Conservation (phyloP, 2,888 invertebrate genomes). For the Esperia sulphurella region DNA sequence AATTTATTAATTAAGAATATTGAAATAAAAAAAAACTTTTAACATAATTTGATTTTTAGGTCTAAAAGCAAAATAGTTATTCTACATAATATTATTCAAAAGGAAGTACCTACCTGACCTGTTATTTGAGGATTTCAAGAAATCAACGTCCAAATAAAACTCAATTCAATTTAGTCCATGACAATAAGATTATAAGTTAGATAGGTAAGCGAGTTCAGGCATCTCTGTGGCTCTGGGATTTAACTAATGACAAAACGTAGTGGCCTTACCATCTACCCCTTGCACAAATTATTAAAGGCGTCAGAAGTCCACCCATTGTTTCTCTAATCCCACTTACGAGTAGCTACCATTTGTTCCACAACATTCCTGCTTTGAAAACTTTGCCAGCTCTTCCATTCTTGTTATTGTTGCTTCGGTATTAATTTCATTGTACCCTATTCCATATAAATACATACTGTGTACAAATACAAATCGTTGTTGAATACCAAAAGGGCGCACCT, state of each 20-base stretch:
- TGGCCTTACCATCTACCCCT: conserved; percentile 6
- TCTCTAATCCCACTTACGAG: conserved; percentile 29
- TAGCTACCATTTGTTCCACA: conserved; percentile 24
- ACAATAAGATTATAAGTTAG: not conserved
- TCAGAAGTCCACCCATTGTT: conserved; percentile 35
- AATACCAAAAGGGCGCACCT: too few species aligned
- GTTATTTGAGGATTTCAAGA: too few species aligned
- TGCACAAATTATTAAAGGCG: conserved; percentile 40
- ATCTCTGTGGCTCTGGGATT: not conserved
- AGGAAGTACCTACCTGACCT: too few species aligned
- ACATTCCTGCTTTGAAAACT: conserved; percentile 24
- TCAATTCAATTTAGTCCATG: not conserved
- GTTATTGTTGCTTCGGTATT: conserved; percentile 12
- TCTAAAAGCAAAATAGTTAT: too few species aligned
- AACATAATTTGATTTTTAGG: too few species aligned
- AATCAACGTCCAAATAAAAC: not conserved
- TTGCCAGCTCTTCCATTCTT: conserved; percentile 21
- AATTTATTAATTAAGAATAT: too few species aligned
- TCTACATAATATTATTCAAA: too few species aligned
- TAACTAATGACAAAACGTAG: not conserved
- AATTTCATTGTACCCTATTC: not conserved
- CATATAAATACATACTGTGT: not conserved
- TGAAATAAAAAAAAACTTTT: too few species aligned
- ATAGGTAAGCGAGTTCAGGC: not conserved
- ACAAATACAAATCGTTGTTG: not conserved